Conservation (phyloP, 2,113 vertebrate species). For the Leucopsar rothschildi region DNA sequence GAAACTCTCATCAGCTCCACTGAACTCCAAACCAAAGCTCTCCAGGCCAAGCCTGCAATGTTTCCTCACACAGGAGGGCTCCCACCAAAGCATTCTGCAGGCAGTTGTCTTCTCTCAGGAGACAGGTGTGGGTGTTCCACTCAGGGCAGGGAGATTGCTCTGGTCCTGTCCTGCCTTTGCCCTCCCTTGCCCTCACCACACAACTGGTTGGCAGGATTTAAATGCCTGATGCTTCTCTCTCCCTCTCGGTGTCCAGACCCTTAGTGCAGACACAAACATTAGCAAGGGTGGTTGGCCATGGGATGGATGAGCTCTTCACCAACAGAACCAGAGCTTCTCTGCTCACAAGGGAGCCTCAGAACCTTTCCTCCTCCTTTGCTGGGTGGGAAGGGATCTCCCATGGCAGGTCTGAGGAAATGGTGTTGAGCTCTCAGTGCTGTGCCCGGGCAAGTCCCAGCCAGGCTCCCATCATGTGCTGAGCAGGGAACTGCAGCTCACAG, state of each 20-base stretch:
- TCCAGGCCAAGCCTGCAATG: not conserved
- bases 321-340: not conserved
- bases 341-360: not conserved
- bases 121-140: not conserved
- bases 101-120: not conserved
- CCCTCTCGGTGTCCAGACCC: not conserved
- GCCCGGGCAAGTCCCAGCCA: not conserved
- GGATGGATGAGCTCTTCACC: not conserved
- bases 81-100: not conserved
- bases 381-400: not conserved
- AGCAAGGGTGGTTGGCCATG: not conserved
- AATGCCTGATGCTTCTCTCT: not conserved
- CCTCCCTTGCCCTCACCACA: not conserved
- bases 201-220: not conserved
- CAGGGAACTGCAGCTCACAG: not conserved
- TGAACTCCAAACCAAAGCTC: not conserved
- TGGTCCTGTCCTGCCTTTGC: not conserved
- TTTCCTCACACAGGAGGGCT: not conserved
- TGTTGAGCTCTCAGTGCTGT: not conserved
- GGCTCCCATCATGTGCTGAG: not conserved
- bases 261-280: not conserved
- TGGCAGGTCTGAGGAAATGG: not conserved
- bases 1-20: not conserved
- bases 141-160: not conserved
- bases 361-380: not conserved